Evolutionary conservation across 2,797 vertebrate genomes (phyloP), one percentile per base, ranked within the genome.

Genomic region (Hipposideros larvatus): DNA sequence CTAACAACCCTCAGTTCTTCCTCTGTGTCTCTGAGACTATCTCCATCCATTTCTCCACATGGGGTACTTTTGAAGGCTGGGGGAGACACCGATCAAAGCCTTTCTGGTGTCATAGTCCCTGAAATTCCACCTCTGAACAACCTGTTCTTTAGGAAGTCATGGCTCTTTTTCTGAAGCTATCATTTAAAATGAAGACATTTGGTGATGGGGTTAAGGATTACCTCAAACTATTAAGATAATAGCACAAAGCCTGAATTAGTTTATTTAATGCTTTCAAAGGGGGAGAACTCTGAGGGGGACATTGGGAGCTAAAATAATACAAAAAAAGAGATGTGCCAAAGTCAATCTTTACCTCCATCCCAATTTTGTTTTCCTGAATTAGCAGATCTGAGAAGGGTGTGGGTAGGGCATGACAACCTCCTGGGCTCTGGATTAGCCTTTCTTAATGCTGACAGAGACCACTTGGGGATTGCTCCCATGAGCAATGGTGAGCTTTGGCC

Each of bases 121-220:
- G 78, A 82, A 87, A 74, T 86, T 37, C 68, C n/a, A 41, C 51
- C 7, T 59, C 59, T 80, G 48, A 43, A 14, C 21, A 84, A 21
- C 15, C 55, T 75, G 21, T 89, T 83, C 34, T 88, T 82, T 63
- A 37, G 28, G 11, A 34, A 53, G 79, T 74, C 2, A 3, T 28
- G 48, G 26, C 5, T 4, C 11, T 74, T 70, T 78, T 59, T 51
- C 13, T 18, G 19, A 7, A 51, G 14, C 16, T 75, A 8, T 88
- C 63, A 41, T 87, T 88, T 51, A 90, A 65, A 63, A 68, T 61
- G 80, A 95, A 65, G 59, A 79, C 13, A 34, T 31, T 65, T 78
- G 18, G 18, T 65, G 5, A 55, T 41, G 24, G 26, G 4, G 10
- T 70, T 43, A 48, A 48, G 55, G 48, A 75, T 71, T 11, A 31